Conservation (phyloP, 2,113 vertebrate genomes). For the Guaruba guarouba region DNA sequence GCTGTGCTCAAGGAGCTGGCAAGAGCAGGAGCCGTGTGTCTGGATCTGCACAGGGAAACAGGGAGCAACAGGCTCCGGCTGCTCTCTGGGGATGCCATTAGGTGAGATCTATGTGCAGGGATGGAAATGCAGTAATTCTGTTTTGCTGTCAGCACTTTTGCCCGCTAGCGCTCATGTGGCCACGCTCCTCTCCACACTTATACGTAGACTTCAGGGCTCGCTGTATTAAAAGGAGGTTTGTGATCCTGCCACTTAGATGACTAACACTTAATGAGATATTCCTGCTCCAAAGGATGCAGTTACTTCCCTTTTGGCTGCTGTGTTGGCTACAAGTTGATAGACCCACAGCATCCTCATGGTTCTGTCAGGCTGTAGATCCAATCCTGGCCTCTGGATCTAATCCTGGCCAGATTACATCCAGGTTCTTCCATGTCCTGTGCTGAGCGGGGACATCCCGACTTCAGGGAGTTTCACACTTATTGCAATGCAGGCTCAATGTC, state of each 20-base stretch:
- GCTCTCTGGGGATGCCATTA: constrained; percentile 45
- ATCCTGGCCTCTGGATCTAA: too few species aligned
- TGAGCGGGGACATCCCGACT: not conserved
- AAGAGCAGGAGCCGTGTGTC: not conserved
- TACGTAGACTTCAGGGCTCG: not conserved
- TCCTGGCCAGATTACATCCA: not conserved
- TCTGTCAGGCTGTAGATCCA: too few species aligned
- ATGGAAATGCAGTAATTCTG: not conserved
- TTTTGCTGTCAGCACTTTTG: constrained; percentile 5
- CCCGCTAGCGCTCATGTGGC: not conserved
- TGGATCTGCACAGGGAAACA: not conserved
- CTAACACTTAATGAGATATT: not conserved
- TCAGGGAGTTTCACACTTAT: not conserved
- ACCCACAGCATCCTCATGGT: not conserved
- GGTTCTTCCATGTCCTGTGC: not conserved
- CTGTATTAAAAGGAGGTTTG: not conserved
- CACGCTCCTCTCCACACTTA: not conserved
- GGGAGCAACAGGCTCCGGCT: not conserved
- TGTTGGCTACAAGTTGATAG: not conserved
- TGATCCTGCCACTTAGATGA: not conserved
- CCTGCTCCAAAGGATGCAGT: not conserved
- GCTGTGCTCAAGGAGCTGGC: not conserved
- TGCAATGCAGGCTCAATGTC: not conserved
- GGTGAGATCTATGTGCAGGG: not conserved
- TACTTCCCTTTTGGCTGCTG: not conserved